Evolutionary conservation across 2,113 vertebrate species (phyloP).

Genomic region (Hypanus sabinus): DNA sequence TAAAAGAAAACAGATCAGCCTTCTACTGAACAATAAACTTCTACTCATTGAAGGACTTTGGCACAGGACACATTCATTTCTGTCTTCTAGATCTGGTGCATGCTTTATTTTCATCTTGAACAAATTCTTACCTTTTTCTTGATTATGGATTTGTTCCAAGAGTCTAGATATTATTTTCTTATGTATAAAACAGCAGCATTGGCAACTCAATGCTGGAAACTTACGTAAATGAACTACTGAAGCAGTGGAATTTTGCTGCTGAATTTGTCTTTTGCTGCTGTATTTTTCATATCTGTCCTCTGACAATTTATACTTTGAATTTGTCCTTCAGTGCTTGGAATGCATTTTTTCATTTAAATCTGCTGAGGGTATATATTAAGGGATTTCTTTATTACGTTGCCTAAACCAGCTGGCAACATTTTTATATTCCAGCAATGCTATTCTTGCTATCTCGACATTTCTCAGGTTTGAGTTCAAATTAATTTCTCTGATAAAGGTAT

Average conservation of each 20-base stretch:
- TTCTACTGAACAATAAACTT: conserved; percentile 43
- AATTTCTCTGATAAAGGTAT: neutral
- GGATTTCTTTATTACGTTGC: neutral
- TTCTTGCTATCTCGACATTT: neutral
- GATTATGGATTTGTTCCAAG: conserved; percentile 29
- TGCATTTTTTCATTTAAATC: neutral
- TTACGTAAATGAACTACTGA: conserved; percentile 28
- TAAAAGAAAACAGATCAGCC: conserved; percentile 45
- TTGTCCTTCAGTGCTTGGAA: neutral
- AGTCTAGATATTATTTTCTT: conserved; percentile 12
- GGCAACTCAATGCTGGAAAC: neutral
- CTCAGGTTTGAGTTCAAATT: neutral
- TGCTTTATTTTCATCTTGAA: conserved; percentile 54
- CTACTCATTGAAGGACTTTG: neutral
- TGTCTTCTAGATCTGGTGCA: conserved; percentile 62
- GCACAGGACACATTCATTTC: conserved; percentile 41
- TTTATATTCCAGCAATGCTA: neutral
- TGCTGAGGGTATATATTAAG: conserved; percentile 7
- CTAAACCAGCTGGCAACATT: conserved; percentile 2
- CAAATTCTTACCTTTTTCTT: conserved; percentile 39
- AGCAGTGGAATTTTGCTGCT: conserved; percentile 31
- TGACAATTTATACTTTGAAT: conserved; percentile 33
- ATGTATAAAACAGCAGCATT: neutral
- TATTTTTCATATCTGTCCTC: conserved; percentile 25
- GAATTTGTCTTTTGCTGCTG: conserved; percentile 18